Base-by-base conservation (phyloP, 1,140 invertebrate genomes). In the Zaprionus africanus region DNA sequence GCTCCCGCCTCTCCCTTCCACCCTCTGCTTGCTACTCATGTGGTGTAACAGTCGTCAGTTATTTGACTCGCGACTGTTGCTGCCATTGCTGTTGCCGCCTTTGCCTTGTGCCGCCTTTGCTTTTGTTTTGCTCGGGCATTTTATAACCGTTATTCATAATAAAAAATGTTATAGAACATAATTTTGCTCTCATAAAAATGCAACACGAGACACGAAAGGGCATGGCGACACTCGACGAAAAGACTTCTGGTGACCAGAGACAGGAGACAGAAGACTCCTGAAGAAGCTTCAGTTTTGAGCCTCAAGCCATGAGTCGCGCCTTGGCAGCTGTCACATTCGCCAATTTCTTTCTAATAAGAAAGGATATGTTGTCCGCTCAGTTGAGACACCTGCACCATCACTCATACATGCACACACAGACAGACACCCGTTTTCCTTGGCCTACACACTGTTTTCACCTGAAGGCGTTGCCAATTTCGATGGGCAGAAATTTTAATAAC, bases 61-160 rank as follows among this genome's bases (percentile, higher is more conserved):
- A 63, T 79, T 85, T 88, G 75, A 90, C 85, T 88, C 85, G 78
- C 76, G 85, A 81, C 69, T 88, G 78, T 81, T 84, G 78, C 69
- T n/a, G 31, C 34, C 19, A 46, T n/a, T 28, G 41, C 69, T n/a
- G 31, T n/a, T 28, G 41, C 69, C 24, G 31, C 34, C 13, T 61
- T n/a, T 28, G 38, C 1, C 24, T 62, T 34, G 7, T 34, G 24
- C 22, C 38, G 61, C 17, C 12, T 11, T 49, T 53, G 81, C 69
- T 77, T 76, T 85, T 86, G 69, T 78, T 82, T 81, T 57, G 53
- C 56, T 11, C 53, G 58, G 68, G 66, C 74, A 88, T 92, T 92
- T 92, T 88, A 92, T 80, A 85, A 76, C 85, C 90, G 86, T 82
- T 84, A 91, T 91, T 92, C 86, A 92, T 92, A 92, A 92, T 92